These are phyloP conservation scores for Steatornis caripensis DNA, from an alignment of 2,113 vertebrate genomes.

Conservation along the genomic window DNA sequence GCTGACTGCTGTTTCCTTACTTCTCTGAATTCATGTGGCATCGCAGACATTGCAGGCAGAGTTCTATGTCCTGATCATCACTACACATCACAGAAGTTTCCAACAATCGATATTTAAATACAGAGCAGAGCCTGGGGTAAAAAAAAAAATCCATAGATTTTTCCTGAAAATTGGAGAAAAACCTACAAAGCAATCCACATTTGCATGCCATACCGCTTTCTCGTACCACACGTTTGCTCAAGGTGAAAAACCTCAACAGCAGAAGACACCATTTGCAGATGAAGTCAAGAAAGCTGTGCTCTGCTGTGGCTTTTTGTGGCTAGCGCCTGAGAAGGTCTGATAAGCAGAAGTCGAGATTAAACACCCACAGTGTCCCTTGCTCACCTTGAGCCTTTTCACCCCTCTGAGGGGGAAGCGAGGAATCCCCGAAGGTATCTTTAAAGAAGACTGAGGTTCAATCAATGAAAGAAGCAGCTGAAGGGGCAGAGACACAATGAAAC, in stretches of 20 bases:
- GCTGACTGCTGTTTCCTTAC: not conserved
- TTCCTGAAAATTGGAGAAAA: not conserved
- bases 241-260: not conserved
- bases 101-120: not conserved
- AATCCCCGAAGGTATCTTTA: not conserved
- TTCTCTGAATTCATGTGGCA: not conserved
- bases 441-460: not conserved
- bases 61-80: not conserved
- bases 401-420: not conserved
- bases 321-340: not conserved
- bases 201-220: not conserved
- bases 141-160: not conserved
- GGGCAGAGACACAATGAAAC: not conserved
- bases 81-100: not conserved
- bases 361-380: accelerated
- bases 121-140: not conserved
- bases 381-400: not conserved
- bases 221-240: not conserved
- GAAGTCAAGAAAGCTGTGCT: not conserved
- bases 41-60: not conserved
- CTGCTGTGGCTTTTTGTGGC: not conserved
- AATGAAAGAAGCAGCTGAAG: not conserved
- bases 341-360: not conserved
- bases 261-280: not conserved
- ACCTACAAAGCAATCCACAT: not conserved